These are phyloP conservation scores for Adelognathus sp. DNA, from an alignment of 2,888 invertebrate genomes.

Conservation along the genomic window DNA sequence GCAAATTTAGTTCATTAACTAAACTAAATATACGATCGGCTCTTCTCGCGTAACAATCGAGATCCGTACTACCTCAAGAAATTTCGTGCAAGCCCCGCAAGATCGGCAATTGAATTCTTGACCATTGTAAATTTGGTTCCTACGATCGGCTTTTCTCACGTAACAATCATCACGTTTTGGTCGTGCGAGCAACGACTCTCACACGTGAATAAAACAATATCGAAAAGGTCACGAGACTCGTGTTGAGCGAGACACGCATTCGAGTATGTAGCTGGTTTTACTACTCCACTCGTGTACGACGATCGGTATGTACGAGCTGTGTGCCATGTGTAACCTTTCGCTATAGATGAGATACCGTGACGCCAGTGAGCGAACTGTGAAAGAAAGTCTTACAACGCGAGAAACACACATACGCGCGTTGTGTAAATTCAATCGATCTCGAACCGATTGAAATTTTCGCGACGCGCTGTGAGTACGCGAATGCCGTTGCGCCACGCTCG, in stretches of 20 bases:
- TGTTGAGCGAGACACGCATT: constrained; percentile 25
- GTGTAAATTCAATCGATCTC: constrained; percentile 58
- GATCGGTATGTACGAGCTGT: constrained; percentile 43
- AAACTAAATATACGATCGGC: too few species aligned
- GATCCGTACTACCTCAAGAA: not conserved
- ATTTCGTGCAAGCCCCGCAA: not conserved
- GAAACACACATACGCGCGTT: constrained; percentile 44
- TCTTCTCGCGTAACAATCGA: constrained; percentile 37
- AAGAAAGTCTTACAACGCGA: constrained; percentile 3
- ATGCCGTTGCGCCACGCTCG: constrained; percentile 5
- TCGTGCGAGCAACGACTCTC: constrained; percentile 20
- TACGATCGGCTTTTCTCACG: constrained; percentile 33
- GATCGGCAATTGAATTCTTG: not conserved
- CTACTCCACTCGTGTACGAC: not conserved
- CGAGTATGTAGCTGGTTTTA: constrained; percentile 20
- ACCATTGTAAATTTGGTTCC: not conserved
- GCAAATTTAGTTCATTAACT: not conserved
- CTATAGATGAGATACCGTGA: constrained; percentile 38
- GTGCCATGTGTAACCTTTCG: constrained; percentile 62
- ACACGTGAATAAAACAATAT: constrained; percentile 39
- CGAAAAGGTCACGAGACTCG: constrained; percentile 47
- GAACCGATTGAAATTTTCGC: constrained; percentile 30
- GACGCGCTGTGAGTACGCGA: constrained; percentile 2
- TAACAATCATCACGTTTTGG: not conserved
- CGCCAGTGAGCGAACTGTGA: not conserved